Percentiles rank a stretch among this genome's conserved stretches.
phyloP scores from a whole-genome alignment of 1,140 invertebrate species.

The Lutraria rhynchaena region DNA sequence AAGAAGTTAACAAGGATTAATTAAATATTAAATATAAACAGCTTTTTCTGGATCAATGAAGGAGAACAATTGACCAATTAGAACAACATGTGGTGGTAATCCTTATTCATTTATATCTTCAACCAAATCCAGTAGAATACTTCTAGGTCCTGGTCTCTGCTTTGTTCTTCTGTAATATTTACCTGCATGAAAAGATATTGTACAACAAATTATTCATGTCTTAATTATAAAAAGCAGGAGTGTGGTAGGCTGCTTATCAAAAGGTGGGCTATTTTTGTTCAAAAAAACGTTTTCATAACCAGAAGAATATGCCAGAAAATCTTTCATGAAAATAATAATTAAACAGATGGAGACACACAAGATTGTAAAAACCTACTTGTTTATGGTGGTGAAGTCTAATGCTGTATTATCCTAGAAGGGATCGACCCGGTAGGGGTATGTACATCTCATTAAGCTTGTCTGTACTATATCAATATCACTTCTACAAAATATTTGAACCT shows the following conservation, averaged over 20 bases:
- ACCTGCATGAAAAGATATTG: too few relatives aligned
- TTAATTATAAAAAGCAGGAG: too few relatives aligned
- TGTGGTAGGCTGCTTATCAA: too few relatives aligned
- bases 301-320: too few relatives aligned
- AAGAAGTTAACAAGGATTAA: too few relatives aligned
- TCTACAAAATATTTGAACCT: conserved; percentile 69
- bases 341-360: too few relatives aligned
- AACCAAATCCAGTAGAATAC: conserved; percentile 75
- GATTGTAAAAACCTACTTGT: too few relatives aligned
- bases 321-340: too few relatives aligned
- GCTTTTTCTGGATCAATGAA: conserved; percentile 81
- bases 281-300: too few relatives aligned
- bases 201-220: too few relatives aligned
- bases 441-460: conserved; percentile 68
- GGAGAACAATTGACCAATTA: conserved; percentile 81
- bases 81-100: conserved; percentile 73
- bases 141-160: conserved; percentile 66
- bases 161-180: conserved; percentile 69
- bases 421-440: conserved; percentile 74
- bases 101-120: conserved; percentile 69
- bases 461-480: conserved; percentile 78
- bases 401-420: conserved; percentile 72
- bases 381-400: conserved; percentile 72
- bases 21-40: too few relatives aligned
- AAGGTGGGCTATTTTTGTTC: too few relatives aligned